phyloP scores from a whole-genome alignment of 2,113 vertebrate species.

The Eublepharis macularius region DNA sequence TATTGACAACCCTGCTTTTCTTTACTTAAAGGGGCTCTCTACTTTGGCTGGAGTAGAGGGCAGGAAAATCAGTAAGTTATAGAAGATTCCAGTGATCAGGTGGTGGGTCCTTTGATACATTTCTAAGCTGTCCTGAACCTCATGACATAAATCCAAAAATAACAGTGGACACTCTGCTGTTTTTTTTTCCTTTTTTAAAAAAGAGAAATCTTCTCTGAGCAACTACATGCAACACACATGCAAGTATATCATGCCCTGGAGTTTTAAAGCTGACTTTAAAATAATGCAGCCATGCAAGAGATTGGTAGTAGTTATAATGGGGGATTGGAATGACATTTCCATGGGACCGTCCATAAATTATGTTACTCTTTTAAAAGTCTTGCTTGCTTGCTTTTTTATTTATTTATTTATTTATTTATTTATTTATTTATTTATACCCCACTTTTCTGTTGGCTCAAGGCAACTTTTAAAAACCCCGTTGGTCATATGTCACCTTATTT shows the following conservation, averaged over 20 bases:
- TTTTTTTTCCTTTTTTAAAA: no score
- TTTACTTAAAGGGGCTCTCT: neutral
- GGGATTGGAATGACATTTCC: neutral
- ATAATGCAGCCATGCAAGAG: neutral
- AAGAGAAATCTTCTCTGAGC: neutral
- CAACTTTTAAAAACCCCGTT: no score
- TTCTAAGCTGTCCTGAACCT: neutral
- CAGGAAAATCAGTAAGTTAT: neutral
- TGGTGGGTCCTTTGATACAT: neutral
- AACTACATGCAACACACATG: neutral
- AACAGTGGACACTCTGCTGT: neutral
- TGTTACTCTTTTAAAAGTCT: neutral
- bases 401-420: no score
- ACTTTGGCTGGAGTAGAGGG: neutral
- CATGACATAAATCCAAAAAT: neutral
- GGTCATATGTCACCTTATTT: neutral
- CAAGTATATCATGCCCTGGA: no score
- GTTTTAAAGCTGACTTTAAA: neutral
- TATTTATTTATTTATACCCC: no score
- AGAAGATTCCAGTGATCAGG: neutral
- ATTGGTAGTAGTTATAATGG: neutral
- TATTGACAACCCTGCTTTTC: neutral
- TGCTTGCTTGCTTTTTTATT: no score
- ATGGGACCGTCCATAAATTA: neutral
- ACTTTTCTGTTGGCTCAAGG: neutral